Percentiles rank a stretch among this genome's conserved stretches.
Evolutionary conservation across 2,888 invertebrate species (phyloP).

Genomic region (Tigriopus californicus): DNA sequence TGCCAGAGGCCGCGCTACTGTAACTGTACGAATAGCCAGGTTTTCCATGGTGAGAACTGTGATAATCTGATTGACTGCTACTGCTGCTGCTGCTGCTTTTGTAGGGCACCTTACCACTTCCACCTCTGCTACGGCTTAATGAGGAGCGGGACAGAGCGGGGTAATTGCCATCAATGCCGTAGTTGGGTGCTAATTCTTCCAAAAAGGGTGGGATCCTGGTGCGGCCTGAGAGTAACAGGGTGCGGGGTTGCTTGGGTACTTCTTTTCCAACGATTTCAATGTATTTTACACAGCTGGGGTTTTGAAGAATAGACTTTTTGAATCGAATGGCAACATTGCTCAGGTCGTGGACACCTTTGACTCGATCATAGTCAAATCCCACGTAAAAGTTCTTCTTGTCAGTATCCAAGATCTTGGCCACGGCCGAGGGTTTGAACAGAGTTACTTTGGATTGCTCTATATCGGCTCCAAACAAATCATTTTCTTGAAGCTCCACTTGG

Average conservation of each 20-base stretch:
- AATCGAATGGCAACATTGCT: neutral
- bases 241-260: too few relatives aligned
- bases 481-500: neutral
- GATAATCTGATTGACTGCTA: neutral
- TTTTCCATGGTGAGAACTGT: too few relatives aligned
- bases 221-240: too few relatives aligned
- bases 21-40: too few relatives aligned
- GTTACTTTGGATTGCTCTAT: neutral
- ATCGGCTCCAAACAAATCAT: neutral
- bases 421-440: constrained; percentile 2
- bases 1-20: too few relatives aligned
- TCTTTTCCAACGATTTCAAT: constrained; percentile 1
- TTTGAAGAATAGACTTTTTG: neutral
- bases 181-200: too few relatives aligned
- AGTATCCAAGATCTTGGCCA: neutral
- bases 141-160: neutral
- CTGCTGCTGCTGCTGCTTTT: neutral
- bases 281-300: constrained; percentile 6
- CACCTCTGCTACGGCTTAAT: neutral
- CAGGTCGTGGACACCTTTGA: neutral
- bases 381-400: neutral
- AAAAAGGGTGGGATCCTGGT: too few relatives aligned
- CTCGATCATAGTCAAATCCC: neutral
- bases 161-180: too few relatives aligned
- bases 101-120: neutral